A percentile compares a stretch with the other conserved stretches of the same genome.
phyloP scores from a whole-genome alignment of 2,888 invertebrate species.

The Drosophila acutilabella region DNA sequence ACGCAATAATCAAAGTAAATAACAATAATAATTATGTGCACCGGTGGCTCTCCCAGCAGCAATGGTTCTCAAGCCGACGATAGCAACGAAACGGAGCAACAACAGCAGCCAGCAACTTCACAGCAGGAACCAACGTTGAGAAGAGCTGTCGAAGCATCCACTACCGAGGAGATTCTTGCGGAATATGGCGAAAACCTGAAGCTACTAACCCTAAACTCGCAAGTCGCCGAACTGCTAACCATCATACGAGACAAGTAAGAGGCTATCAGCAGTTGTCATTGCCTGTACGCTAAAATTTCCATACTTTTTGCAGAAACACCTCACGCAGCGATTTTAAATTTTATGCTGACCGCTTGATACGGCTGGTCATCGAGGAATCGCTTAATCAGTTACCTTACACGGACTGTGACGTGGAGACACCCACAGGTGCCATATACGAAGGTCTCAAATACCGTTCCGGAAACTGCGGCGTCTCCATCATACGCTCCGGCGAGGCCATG shows the following conservation, averaged over 20 bases:
- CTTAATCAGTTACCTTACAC: constrained; percentile 97
- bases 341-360: constrained; percentile 98
- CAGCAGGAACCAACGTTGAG: constrained; percentile 17
- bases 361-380: constrained; percentile 98
- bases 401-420: constrained; percentile 95
- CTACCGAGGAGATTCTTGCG: constrained; percentile 65
- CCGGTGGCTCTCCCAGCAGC: constrained; percentile 70
- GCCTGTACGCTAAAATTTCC: background rate
- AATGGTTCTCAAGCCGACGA: constrained; percentile 64
- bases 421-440: constrained; percentile 93
- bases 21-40: constrained; percentile 54
- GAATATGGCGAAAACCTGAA: constrained; percentile 84
- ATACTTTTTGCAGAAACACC: constrained; percentile 89
- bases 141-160: constrained; percentile 57
- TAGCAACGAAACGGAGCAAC: constrained; percentile 41
- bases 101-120: constrained; percentile 13
- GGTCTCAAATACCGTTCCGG: constrained; percentile 98
- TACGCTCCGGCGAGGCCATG: constrained; percentile 98
- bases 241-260: constrained; percentile 94
- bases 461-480: constrained; percentile 99
- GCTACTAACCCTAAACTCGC: constrained; percentile 82
- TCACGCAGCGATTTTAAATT: constrained; percentile 98
- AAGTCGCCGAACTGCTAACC: constrained; percentile 90
- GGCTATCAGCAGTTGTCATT: background rate
- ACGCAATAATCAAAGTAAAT: background rate